Percentiles rank a stretch among this genome's conserved stretches.
phyloP scores from a whole-genome alignment of 2,113 vertebrate genomes.

The Vanacampus margaritifer region DNA sequence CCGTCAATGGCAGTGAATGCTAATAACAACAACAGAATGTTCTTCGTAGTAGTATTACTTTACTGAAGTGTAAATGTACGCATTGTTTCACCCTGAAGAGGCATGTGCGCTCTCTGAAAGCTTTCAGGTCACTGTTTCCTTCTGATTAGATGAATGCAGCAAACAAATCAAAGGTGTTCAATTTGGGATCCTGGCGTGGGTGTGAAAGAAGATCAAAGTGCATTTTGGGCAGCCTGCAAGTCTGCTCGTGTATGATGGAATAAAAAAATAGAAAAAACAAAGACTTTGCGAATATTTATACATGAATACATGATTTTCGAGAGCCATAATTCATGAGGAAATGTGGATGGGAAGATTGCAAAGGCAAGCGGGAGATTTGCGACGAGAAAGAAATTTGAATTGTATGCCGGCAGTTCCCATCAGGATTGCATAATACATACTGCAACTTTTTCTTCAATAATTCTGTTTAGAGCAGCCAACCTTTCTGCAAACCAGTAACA shows the following conservation, averaged over 20 bases:
- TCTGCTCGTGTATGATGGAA: constrained; percentile 47
- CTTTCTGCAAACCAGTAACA: neutral
- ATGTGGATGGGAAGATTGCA: constrained; percentile 11
- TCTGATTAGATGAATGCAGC: constrained; percentile 22
- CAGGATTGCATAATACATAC: neutral
- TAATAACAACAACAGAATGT: too few species aligned
- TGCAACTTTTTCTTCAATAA: constrained; percentile 3
- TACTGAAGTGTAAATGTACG: neutral
- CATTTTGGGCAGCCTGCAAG: constrained; percentile 24
- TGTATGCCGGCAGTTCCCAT: constrained; percentile 5
- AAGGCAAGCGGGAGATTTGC: constrained; percentile 15
- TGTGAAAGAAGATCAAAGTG: constrained; percentile 47
- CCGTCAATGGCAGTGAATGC: too few species aligned
- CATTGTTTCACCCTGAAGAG: neutral
- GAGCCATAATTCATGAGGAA: constrained; percentile 40
- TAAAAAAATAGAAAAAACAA: constrained; percentile 36
- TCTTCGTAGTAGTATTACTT: neutral
- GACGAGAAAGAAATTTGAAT: constrained; percentile 13
- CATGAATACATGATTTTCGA: constrained; percentile 30
- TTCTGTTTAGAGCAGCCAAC: neutral
- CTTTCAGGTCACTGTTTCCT: constrained; percentile 10
- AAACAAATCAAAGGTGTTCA: constrained; percentile 35
- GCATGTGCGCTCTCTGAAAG: constrained; percentile 5
- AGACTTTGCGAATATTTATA: constrained; percentile 20
- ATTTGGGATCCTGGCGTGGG: constrained; percentile 26